A percentile compares a stretch with the other conserved stretches of the same genome.
These are phyloP conservation scores for Petrophora chlorosata DNA, from an alignment of 2,888 invertebrate species.

Conservation along the genomic window DNA sequence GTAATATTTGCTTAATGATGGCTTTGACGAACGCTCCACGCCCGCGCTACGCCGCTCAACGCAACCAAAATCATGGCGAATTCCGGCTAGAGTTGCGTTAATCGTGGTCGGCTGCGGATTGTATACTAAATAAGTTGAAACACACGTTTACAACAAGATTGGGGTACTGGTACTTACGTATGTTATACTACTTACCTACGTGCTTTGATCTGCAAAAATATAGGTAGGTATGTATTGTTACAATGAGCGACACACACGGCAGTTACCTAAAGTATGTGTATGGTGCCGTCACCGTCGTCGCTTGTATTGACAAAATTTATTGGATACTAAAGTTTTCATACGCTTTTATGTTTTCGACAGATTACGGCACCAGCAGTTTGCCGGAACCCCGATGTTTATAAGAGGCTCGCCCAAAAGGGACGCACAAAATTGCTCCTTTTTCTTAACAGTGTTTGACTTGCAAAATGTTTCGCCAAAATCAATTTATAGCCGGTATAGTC, in stretches of 20 bases:
- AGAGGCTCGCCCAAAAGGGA: slow-evolving; percentile 55
- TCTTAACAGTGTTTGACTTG: slow-evolving; percentile 53
- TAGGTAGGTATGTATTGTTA: neutral
- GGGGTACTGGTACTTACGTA: no score
- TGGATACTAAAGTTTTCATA: slow-evolving; percentile 74
- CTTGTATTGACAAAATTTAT: slow-evolving; percentile 72
- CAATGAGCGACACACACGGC: slow-evolving; percentile 36
- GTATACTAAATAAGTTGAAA: slow-evolving; percentile 1
- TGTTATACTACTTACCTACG: no score
- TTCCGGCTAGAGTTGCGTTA: slow-evolving; percentile 32
- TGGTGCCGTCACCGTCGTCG: slow-evolving; percentile 43
- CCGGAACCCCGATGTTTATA: slow-evolving; percentile 58
- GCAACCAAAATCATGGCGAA: slow-evolving; percentile 41
- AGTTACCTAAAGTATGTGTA: slow-evolving; percentile 48
- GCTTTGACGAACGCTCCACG: slow-evolving; percentile 46
- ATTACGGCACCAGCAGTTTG: slow-evolving; percentile 64
- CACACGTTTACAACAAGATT: neutral
- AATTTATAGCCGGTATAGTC: slow-evolving; percentile 34
- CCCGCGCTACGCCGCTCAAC: slow-evolving; percentile 41
- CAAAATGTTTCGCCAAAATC: slow-evolving; percentile 47
- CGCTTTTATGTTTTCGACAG: slow-evolving; percentile 70
- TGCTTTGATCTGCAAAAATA: no score
- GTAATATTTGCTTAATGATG: slow-evolving; percentile 58
- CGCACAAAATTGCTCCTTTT: slow-evolving; percentile 57
- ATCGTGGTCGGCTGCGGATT: slow-evolving; percentile 2